Base-by-base conservation (phyloP, 1,140 invertebrate species). In the Zaprionus taronus region DNA sequence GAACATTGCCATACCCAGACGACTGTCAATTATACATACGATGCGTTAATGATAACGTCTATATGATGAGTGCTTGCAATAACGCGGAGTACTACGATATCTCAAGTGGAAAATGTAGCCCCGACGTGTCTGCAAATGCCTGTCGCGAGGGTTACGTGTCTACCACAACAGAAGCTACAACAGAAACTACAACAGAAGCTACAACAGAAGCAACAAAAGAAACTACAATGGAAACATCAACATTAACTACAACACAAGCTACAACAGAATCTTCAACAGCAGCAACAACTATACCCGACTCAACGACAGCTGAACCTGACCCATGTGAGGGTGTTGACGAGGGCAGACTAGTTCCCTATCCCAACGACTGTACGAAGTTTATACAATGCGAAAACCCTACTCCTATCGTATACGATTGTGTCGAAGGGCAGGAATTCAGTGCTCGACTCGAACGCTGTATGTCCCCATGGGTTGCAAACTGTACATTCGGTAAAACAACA, bases 311-410 rank as follows among this genome's bases (percentile, higher is more conserved):
- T 11, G 24, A 66, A 56, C 20, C 14, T 3, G 57, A 83, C 60
- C 79, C 83, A 0, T 91, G 89, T 22, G 69, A 36, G 17, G 77
- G 61, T 6, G 60, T 68, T 9, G 17, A 51, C 4, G 31, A 41
- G 7, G 89, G 84, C 1, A 78, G 74, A 14, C 55, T 81, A 4
- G 80, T 91, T 24, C 79, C 83, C 4, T 89, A 91, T 81, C 89
- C 89, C 0, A 24, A 79, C 6, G 82, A 91, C 58, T 91, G 89
- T 20, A 72, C 74, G 9, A 87, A 83, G 53, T 91, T 85, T 24
- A 78, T 91, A 36, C 20, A 64, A 5, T 91, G 89, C 11, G 22
- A 31, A 0, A 6, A 17, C 0, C 72, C 81, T 1, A 63, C 22
- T 1, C 83, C 87, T 0, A 58, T 77, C 0, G 63, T 77, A 0